A percentile compares a stretch with the other conserved stretches of the same genome.
Evolutionary conservation across 2,113 vertebrate species (phyloP).

Genomic region (Caretta caretta): DNA sequence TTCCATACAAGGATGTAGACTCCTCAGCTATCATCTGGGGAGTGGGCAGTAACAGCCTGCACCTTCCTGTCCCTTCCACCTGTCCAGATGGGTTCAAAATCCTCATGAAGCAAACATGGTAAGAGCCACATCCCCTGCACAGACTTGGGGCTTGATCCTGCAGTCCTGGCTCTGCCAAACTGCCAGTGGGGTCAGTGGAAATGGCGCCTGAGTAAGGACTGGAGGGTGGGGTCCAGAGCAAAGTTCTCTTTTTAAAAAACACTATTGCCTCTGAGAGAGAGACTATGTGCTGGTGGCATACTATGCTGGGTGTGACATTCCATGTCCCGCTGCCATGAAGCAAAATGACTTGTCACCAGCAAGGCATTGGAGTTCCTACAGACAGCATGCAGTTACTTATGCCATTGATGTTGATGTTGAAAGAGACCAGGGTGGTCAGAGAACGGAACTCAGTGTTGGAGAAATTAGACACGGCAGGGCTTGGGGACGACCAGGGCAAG

Average conservation of each 20-base stretch:
- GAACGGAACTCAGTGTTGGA: not conserved
- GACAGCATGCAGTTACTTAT: not conserved
- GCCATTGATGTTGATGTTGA: not conserved
- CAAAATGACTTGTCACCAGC: not conserved
- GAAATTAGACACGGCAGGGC: not conserved
- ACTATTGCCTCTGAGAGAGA: not conserved
- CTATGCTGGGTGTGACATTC: accelerated
- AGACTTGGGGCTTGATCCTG: not conserved
- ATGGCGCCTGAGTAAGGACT: not conserved
- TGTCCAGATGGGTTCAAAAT: slow-evolving; percentile 99
- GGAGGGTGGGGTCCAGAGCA: not conserved
- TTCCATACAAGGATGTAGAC: slow-evolving; percentile 98
- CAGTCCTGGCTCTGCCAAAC: not conserved
- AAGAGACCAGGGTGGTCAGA: not conserved
- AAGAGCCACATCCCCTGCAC: slow-evolving; percentile 57
- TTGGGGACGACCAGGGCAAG: not conserved
- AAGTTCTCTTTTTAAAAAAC: not conserved
- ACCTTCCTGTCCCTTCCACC: slow-evolving; percentile 97
- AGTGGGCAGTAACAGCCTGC: slow-evolving; percentile 97
- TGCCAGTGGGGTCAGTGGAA: not conserved
- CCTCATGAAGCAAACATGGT: slow-evolving; percentile 99
- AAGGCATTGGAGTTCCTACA: not conserved
- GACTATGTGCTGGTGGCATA: not conserved
- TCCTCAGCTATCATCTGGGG: slow-evolving; percentile 99
- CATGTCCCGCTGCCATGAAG: not conserved